Evolutionary conservation across 2,888 invertebrate species (phyloP), one percentile per base, ranked within the genome.

Genomic region (Hemicrepidius hirtus): DNA sequence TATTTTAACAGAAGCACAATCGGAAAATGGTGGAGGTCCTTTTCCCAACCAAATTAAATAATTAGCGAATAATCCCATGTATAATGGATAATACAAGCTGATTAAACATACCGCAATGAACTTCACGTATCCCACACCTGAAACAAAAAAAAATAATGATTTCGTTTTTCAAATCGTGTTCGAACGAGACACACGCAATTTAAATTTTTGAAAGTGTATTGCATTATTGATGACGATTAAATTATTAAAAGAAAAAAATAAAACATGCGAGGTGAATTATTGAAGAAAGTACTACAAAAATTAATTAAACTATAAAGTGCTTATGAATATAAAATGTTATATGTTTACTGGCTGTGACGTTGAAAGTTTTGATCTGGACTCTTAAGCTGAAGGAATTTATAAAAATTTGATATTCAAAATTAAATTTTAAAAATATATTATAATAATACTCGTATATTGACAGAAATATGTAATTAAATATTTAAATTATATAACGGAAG

Each of bases 101-200:
- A 88, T 84, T 41, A 91, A 76, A 76, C 88, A 87, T 32, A 90
- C 89, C 40, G 89, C 87, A 44, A 91, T 77, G 74, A 92, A 83
- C 80, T 91, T 89, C 18, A 91, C 83, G 79, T 90, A 91, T 28
- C 91, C 92, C 16, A 91, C 87, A 73, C 92, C 92, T 92, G 86
- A 24, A 88, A 88, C 59, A 76, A 76, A 77, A 20, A 2, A 62
- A 0, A 75, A 62, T 62, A 24, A n/a, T 41, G 35, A n/a, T 57
- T 57, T 57, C 28, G 32, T 57, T 57, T 57, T 57, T 57, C 16
- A 18, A 57, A 57, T 1, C 35, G 57, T 12, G 55, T 4, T n/a
- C n/a, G n/a, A 3, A 10, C n/a, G 18, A 55, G 3, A 28, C 4
- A 9, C 32, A 32, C 7, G 32, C 32, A 32, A 32, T 9, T 32